Conservation (phyloP, 1,140 invertebrate genomes). For the Oreohelix idahoensis region DNA sequence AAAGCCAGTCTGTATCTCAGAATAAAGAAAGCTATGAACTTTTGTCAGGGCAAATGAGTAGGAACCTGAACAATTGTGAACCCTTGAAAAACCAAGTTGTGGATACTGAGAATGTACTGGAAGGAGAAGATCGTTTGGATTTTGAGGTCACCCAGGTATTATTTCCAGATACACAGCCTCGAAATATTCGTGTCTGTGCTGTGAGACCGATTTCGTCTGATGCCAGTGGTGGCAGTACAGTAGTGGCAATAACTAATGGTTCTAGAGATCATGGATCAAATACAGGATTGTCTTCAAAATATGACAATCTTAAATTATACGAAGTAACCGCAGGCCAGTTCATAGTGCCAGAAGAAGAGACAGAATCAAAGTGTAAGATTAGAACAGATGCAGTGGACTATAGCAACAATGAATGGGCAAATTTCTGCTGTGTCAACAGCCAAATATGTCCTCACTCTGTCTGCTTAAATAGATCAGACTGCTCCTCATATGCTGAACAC, state of each 20-base stretch:
- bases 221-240: neutral
- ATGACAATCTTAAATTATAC: neutral
- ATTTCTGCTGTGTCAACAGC: neutral
- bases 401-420: neutral
- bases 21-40: neutral
- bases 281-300: neutral
- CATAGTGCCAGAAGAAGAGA: neutral
- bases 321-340: neutral
- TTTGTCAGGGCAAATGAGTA: neutral
- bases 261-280: neutral
- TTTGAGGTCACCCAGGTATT: conserved; percentile 4
- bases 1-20: neutral
- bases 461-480: neutral
- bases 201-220: neutral
- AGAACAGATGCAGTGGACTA: neutral
- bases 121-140: neutral
- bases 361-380: neutral
- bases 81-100: neutral
- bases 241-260: neutral
- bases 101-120: neutral
- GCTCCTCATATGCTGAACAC: neutral
- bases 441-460: neutral
- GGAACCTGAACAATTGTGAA: conserved; percentile 7
- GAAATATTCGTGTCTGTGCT: neutral
- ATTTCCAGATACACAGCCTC: neutral